Evolutionary conservation across 2,888 invertebrate species (phyloP).

Genomic region (Macrosiphum euphorbiae): DNA sequence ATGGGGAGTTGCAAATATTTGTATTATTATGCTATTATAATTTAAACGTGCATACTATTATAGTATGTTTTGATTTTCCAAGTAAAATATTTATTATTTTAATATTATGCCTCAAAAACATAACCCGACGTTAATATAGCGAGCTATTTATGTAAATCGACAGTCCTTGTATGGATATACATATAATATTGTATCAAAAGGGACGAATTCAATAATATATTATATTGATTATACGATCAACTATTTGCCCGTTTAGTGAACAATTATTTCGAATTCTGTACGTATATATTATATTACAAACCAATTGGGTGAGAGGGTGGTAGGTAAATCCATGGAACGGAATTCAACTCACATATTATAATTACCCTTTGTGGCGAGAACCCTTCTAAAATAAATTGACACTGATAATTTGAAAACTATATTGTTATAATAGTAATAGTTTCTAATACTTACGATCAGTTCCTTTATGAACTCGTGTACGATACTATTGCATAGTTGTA

Average conservation of each 20-base stretch:
- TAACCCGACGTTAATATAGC: neutral
- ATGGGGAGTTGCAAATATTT: neutral
- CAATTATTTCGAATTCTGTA: neutral
- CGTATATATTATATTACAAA: neutral
- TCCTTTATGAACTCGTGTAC: neutral
- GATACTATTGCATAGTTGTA: neutral
- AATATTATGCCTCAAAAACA: neutral
- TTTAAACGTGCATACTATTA: neutral
- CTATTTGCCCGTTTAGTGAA: neutral
- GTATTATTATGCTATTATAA: neutral
- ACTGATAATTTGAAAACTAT: neutral
- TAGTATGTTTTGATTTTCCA: neutral
- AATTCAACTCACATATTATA: neutral
- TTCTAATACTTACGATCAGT: neutral
- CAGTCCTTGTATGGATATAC: neutral
- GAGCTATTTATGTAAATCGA: neutral
- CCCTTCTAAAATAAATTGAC: neutral
- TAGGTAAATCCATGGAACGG: neutral
- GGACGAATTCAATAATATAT: neutral
- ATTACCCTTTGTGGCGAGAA: neutral
- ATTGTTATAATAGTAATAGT: neutral
- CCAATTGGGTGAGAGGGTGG: neutral
- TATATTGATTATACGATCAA: neutral
- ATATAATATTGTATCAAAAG: neutral
- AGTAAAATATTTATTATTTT: neutral